Evolutionary conservation across 2,797 vertebrate genomes (phyloP), one percentile per base, ranked within the genome.

Genomic region (Sparus aurata): DNA sequence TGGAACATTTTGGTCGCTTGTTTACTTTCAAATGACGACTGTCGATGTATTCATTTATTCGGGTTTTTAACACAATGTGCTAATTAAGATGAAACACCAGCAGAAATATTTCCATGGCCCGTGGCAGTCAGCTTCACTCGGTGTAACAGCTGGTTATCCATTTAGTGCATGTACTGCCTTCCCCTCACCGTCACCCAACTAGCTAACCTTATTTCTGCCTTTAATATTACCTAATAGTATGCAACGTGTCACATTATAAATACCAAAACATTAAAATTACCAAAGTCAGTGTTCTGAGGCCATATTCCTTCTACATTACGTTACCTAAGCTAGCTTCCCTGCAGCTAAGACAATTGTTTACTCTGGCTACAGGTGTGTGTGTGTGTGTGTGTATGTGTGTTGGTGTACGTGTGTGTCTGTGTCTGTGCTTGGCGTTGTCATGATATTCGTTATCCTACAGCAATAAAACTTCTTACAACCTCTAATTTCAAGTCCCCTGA

Each of bases 301-400:
- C 11, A n/a, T 3, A 13, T 20, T 41, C 30, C 12, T 70, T 27
- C 17, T 23, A 22, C 55, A 27, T 27, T n/a, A n/a, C n/a, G 38
- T 27, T 8, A 34, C 34, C 34, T 34, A 34, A 34, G 30, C 38
- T 27, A 1, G 22, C 20, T 62, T 58, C 22, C 43, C 18, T 34
- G 38, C 69, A 75, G 60, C 70, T 23, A 45, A 17, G 45, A 22
- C 71, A 73, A 81, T 3, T 86, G 84, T 90, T 90, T 80, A 88
- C 84, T 90, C 25, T 70, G 52, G 85, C 91, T 86, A 87, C 90
- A 93, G 78, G 79, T 84, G 67, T 53, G 90, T 87, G 88, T 83
- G 34, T 34, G 79, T 78, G 52, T 23, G n/a, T n/a, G n/a, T n/a
- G n/a, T n/a, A n/a, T n/a, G n/a, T n/a, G n/a, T n/a, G n/a, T n/a